phyloP scores from a whole-genome alignment of 2,113 vertebrate species.

The Phoenicopterus ruber region DNA sequence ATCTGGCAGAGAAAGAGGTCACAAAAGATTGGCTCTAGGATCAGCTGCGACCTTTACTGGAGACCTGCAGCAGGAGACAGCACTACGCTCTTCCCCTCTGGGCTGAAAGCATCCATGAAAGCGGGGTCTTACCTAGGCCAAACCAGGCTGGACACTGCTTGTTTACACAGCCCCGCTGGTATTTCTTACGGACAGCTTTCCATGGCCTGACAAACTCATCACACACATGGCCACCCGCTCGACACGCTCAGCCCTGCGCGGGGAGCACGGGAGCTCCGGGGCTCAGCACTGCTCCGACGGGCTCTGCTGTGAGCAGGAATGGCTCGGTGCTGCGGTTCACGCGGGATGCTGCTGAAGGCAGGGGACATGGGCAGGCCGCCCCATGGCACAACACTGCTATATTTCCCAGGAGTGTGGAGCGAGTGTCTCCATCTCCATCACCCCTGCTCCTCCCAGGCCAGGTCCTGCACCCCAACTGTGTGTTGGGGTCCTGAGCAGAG shows the following conservation, averaged over 20 bases:
- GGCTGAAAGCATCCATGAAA: not conserved
- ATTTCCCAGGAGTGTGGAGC: not conserved
- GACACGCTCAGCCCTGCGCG: rapidly evolving
- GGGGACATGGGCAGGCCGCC: not conserved
- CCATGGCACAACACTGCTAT: rapidly evolving
- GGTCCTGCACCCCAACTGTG: not conserved
- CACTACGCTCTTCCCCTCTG: not conserved
- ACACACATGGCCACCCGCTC: not conserved
- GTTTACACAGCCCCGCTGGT: not conserved
- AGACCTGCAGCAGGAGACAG: not conserved
- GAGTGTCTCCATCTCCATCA: not conserved
- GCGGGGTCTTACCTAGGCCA: not conserved
- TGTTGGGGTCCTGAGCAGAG: not conserved
- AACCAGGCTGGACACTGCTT: not conserved
- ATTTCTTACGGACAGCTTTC: not conserved
- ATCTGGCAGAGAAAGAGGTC: not conserved
- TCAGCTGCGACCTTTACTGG: not conserved
- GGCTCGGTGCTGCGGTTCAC: rapidly evolving
- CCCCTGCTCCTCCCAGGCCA: not conserved
- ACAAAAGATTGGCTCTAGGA: not conserved
- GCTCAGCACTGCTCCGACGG: rapidly evolving
- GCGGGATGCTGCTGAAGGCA: not conserved
- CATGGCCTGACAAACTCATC: not conserved
- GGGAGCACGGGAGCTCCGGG: rapidly evolving
- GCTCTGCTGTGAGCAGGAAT: not conserved